These are phyloP conservation scores for Meteorus sp. DNA, from an alignment of 1,140 invertebrate species.

Conservation along the genomic window DNA sequence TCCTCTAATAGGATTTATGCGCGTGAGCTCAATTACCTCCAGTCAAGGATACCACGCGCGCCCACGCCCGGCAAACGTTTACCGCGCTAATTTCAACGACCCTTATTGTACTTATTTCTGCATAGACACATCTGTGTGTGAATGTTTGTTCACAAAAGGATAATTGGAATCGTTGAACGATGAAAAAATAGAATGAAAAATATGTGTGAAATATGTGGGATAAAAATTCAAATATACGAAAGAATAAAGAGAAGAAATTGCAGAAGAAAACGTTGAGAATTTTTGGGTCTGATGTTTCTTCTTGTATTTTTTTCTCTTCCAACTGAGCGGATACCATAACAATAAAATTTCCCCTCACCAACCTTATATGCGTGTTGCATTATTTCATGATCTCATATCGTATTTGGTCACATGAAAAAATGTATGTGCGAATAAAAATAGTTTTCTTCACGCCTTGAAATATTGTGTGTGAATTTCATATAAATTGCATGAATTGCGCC, in stretches of 20 bases:
- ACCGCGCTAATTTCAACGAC: slow-evolving; percentile 50
- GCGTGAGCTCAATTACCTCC: slow-evolving; percentile 56
- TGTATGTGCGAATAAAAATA: slow-evolving; percentile 42
- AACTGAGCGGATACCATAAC: slow-evolving; percentile 31
- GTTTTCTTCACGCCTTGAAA: slow-evolving; percentile 47
- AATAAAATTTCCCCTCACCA: slow-evolving; percentile 44
- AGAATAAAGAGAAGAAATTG: neutral
- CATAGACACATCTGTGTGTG: neutral
- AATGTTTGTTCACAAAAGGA: neutral
- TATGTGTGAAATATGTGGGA: neutral
- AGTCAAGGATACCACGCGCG: slow-evolving; percentile 46
- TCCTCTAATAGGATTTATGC: slow-evolving; percentile 60
- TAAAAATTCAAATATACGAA: neutral
- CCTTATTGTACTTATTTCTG: slow-evolving; percentile 22
- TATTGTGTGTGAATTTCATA: too few relatives aligned
- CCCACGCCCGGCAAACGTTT: slow-evolving; percentile 42
- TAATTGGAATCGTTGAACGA: neutral
- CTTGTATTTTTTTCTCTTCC: neutral
- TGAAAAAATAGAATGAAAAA: neutral
- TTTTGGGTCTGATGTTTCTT: too few relatives aligned
- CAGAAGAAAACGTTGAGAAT: neutral
- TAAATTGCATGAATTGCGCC: too few relatives aligned
- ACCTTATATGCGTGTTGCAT: slow-evolving; percentile 46
- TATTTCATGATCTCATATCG: slow-evolving; percentile 49
- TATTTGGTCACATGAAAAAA: slow-evolving; percentile 42